phyloP scores from a whole-genome alignment of 2,888 invertebrate species.

The Carabus problematicus region DNA sequence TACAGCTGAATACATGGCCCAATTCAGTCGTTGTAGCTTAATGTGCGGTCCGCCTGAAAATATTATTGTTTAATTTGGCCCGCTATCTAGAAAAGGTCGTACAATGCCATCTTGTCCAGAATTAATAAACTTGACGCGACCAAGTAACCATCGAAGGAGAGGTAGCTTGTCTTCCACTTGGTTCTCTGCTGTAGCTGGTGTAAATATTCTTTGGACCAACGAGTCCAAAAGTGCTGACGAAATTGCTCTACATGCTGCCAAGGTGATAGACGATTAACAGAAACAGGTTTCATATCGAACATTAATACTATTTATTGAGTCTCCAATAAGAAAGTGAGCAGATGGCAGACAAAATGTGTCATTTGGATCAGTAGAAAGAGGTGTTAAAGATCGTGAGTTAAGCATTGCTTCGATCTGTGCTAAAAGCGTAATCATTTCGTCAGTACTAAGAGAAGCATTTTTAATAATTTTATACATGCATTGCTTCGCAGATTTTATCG shows the following conservation, averaged over 20 bases:
- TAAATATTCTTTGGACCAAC: conserved; percentile 46
- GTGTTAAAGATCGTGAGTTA: conserved; percentile 21
- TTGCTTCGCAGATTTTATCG: conserved; percentile 6
- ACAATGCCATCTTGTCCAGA: too few relatives aligned
- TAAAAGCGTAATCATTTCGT: conserved; percentile 12
- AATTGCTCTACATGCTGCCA: conserved; percentile 46
- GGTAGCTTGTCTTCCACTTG: conserved; percentile 6
- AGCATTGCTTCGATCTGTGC: conserved; percentile 18
- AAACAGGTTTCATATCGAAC: conserved; percentile 43
- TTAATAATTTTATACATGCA: neutral
- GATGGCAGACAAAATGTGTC: too few relatives aligned
- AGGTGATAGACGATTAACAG: conserved; percentile 28
- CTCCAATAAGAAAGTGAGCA: too few relatives aligned
- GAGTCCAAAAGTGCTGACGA: conserved; percentile 43
- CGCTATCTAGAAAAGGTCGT: too few relatives aligned
- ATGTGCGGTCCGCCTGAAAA: too few relatives aligned
- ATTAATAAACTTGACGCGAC: too few relatives aligned
- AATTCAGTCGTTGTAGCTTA: too few relatives aligned
- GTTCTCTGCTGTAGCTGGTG: conserved; percentile 26
- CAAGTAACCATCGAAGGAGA: too few relatives aligned
- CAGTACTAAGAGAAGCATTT: conserved; percentile 3
- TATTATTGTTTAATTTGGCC: too few relatives aligned
- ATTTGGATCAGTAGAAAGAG: too few relatives aligned
- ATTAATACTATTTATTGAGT: conserved; percentile 42
- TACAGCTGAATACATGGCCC: too few relatives aligned